Evolutionary conservation across 2,113 vertebrate genomes (phyloP).

Genomic region (Gadus macrocephalus): DNA sequence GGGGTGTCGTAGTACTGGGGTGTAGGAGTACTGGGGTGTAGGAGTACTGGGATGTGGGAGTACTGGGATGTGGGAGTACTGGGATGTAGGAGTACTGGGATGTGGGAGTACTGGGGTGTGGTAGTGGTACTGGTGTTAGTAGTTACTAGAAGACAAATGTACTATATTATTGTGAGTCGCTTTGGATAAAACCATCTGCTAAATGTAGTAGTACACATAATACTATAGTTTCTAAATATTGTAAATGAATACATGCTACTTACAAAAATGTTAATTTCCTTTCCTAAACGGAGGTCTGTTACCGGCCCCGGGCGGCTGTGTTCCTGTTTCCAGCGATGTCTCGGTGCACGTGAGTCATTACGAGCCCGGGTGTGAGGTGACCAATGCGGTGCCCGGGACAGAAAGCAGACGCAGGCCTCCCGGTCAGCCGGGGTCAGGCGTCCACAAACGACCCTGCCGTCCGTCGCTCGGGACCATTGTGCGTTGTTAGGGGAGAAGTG

Average conservation of each 20-base stretch:
- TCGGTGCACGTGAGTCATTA: constrained; percentile 21
- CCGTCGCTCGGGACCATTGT: constrained; percentile 64
- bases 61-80: too few species aligned
- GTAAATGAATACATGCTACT: background rate
- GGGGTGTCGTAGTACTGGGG: too few species aligned
- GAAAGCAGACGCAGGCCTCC: constrained; percentile 75
- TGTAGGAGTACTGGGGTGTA: too few species aligned
- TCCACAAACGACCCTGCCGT: constrained; percentile 72
- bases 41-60: too few species aligned
- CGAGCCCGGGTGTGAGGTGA: constrained; percentile 66
- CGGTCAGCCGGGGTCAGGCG: constrained; percentile 61
- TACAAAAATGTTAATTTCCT: background rate
- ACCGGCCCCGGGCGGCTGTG: background rate
- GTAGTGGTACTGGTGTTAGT: too few species aligned
- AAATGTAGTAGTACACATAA: too few species aligned
- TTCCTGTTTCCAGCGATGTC: constrained; percentile 22
- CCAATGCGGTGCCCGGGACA: constrained; percentile 77
- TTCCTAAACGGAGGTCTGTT: constrained; percentile 19
- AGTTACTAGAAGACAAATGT: too few species aligned
- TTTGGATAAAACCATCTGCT: too few species aligned
- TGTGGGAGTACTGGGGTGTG: too few species aligned
- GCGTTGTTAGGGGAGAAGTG: constrained; percentile 21
- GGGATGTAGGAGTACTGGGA: too few species aligned
- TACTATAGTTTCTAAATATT: background rate
- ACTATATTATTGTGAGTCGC: too few species aligned